Conservation (phyloP, 2,888 invertebrate species). For the Xestobium rufovillosum region DNA sequence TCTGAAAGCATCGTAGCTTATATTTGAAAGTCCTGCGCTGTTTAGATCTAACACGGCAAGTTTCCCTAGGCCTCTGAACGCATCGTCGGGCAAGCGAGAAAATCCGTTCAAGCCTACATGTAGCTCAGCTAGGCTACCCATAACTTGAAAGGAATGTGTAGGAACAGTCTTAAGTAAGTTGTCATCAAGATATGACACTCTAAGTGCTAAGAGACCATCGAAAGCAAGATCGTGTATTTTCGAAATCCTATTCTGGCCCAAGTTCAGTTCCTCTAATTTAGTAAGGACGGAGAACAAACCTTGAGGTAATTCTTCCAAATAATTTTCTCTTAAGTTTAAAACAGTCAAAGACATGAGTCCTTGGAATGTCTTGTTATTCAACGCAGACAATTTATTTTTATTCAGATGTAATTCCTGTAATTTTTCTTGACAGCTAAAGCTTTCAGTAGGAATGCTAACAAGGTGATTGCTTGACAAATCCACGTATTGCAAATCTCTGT, state of each 20-base stretch:
- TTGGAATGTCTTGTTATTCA: slow-evolving; percentile 72
- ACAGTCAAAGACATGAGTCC: slow-evolving; percentile 72
- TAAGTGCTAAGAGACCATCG: slow-evolving; percentile 64
- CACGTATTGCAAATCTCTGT: slow-evolving; percentile 75
- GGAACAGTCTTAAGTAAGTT: slow-evolving; percentile 74
- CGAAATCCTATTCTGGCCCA: slow-evolving; percentile 78
- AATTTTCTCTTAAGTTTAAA: slow-evolving; percentile 73
- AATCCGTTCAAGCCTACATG: slow-evolving; percentile 80
- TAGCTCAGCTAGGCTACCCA: slow-evolving; percentile 74
- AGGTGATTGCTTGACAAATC: slow-evolving; percentile 80
- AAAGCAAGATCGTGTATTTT: slow-evolving; percentile 72
- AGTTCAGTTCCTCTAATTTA: slow-evolving; percentile 75
- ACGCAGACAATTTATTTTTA: slow-evolving; percentile 75
- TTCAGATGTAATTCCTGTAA: slow-evolving; percentile 76
- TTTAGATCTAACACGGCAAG: slow-evolving; percentile 70
- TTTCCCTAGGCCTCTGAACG: slow-evolving; percentile 69
- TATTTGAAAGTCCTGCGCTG: slow-evolving; percentile 72
- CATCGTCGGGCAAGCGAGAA: slow-evolving; percentile 64
- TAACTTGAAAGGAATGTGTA: slow-evolving; percentile 60
- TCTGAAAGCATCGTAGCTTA: slow-evolving; percentile 67
- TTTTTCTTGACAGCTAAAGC: slow-evolving; percentile 74
- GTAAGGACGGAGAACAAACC: slow-evolving; percentile 67
- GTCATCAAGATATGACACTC: slow-evolving; percentile 76
- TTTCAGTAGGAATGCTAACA: slow-evolving; percentile 70
- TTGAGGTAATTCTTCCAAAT: slow-evolving; percentile 68